A percentile compares a stretch with the other conserved stretches of the same genome.
These are phyloP conservation scores for Sardina pilchardus DNA, from an alignment of 2,113 vertebrate species.

Conservation along the genomic window DNA sequence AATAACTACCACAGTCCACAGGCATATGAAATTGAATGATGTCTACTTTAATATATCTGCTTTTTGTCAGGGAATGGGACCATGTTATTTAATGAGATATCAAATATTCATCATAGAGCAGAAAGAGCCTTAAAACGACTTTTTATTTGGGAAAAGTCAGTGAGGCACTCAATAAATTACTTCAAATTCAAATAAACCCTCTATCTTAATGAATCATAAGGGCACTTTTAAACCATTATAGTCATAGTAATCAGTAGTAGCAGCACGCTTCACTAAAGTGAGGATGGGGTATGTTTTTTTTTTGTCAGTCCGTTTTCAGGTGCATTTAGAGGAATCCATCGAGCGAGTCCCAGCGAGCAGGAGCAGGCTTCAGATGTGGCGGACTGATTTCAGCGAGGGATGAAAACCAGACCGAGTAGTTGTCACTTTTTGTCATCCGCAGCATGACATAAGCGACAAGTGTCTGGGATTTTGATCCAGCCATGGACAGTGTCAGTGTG, in stretches of 20 bases:
- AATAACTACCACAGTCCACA: not conserved
- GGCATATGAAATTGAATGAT: not conserved
- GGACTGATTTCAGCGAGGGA: not conserved
- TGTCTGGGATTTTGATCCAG: slow-evolving; percentile 15
- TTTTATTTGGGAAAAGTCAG: not conserved
- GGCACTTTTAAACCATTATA: not conserved
- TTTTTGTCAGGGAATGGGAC: too few relatives aligned
- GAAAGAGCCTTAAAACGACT: not conserved
- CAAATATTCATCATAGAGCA: not conserved
- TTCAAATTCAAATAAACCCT: not conserved
- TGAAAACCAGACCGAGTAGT: not conserved
- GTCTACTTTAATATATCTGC: not conserved
- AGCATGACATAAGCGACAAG: slow-evolving; percentile 5
- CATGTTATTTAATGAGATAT: not conserved
- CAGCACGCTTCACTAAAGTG: not conserved
- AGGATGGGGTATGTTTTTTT: not conserved
- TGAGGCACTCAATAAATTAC: not conserved
- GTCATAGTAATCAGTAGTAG: not conserved
- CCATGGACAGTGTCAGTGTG: not conserved
- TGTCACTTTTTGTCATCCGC: slow-evolving; percentile 3
- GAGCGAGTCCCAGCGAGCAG: not conserved
- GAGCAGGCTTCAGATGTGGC: not conserved
- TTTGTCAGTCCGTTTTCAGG: not conserved
- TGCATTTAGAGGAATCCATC: not conserved
- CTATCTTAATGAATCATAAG: not conserved